These are phyloP conservation scores for Eurosta solidaginis DNA, from an alignment of 1,140 invertebrate genomes.

Conservation along the genomic window DNA sequence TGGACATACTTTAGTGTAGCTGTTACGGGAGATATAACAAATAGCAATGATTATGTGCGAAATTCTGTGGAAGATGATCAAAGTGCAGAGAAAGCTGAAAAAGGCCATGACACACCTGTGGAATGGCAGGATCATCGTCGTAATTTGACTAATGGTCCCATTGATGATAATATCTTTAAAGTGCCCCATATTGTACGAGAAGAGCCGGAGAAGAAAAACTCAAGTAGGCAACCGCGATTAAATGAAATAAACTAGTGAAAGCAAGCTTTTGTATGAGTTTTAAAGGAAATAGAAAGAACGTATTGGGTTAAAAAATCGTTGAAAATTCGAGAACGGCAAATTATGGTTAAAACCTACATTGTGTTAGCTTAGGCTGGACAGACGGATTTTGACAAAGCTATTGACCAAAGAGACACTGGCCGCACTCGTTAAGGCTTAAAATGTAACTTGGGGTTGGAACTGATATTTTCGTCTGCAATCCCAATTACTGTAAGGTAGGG, in stretches of 20 bases:
- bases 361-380: too few species aligned
- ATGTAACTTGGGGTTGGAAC: too few species aligned
- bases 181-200: slow-evolving; percentile 37
- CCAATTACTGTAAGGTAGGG: too few species aligned
- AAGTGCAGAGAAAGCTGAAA: not conserved
- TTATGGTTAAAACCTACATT: too few species aligned
- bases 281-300: too few species aligned
- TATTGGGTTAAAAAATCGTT: too few species aligned
- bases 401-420: too few species aligned
- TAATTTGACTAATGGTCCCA: slow-evolving; percentile 48
- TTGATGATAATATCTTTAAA: slow-evolving; percentile 50
- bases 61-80: slow-evolving; percentile 53
- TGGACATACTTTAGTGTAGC: slow-evolving; percentile 52
- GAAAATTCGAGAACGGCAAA: too few species aligned
- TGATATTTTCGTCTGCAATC: too few species aligned
- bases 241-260: slow-evolving; percentile 1
- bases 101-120: not conserved
- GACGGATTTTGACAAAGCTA: too few species aligned
- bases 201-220: not conserved
- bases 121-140: slow-evolving; percentile 49
- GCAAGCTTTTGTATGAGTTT: too few species aligned
- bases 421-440: too few species aligned
- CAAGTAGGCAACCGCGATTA: not conserved
- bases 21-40: slow-evolving; percentile 37
- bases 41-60: not conserved